Evolutionary conservation across 1,140 invertebrate species (phyloP).

Genomic region (Drosophila yakuba): DNA sequence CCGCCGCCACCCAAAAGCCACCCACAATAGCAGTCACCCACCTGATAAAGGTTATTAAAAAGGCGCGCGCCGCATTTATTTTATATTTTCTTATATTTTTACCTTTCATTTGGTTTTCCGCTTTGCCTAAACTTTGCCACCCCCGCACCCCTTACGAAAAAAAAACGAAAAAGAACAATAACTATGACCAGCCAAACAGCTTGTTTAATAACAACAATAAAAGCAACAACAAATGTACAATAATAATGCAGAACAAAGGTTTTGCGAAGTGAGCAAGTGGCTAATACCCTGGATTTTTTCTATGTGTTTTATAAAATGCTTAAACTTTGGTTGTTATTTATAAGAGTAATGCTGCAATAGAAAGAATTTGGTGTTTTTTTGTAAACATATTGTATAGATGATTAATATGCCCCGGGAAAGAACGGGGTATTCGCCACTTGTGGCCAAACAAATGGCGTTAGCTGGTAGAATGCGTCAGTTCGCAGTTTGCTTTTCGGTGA

Average conservation of each 20-base stretch:
- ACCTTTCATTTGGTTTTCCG: neutral
- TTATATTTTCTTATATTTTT: constrained; percentile 7
- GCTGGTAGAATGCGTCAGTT: constrained; percentile 41
- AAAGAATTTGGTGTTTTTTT: neutral
- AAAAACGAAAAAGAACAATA: constrained; percentile 22
- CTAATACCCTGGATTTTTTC: neutral
- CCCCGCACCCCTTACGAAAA: neutral
- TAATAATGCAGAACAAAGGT: neutral
- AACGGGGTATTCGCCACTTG: constrained; percentile 13
- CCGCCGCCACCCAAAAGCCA: constrained; percentile 21
- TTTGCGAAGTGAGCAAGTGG: no score
- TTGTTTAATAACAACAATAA: constrained; percentile 45
- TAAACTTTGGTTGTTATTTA: neutral
- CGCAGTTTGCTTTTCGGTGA: constrained; percentile 39
- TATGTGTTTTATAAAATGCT: neutral
- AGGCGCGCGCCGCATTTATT: constrained; percentile 45
- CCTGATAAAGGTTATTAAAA: constrained; percentile 69
- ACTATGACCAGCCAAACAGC: constrained; percentile 44
- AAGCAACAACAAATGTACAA: constrained; percentile 1
- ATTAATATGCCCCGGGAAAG: neutral
- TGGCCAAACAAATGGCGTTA: constrained; percentile 43
- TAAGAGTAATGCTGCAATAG: neutral
- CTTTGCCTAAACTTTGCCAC: constrained; percentile 61
- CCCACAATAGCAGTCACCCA: constrained; percentile 13
- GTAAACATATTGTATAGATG: neutral